Conservation (phyloP, 1,140 invertebrate genomes). For the Ips nitidus region DNA sequence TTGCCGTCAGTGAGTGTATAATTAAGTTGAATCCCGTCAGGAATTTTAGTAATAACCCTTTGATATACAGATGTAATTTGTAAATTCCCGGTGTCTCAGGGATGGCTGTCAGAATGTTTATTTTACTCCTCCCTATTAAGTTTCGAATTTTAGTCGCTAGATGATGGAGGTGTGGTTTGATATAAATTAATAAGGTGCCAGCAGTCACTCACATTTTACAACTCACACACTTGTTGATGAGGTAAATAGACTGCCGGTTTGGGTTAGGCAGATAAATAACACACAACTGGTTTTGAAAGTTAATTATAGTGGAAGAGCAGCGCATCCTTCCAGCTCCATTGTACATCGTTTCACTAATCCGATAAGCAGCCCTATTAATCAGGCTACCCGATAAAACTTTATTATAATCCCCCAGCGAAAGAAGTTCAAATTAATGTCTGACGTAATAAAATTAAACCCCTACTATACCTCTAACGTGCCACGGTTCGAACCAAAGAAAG, state of each 20-base stretch:
- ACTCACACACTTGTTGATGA: too few species aligned
- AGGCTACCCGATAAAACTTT: conserved; percentile 22
- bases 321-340: neutral
- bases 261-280: too few species aligned
- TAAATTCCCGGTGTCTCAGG: conserved; percentile 23
- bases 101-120: conserved; percentile 26
- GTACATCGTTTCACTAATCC: conserved; percentile 19
- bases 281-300: too few species aligned
- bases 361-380: conserved; percentile 25
- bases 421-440: conserved; percentile 27
- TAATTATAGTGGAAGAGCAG: too few species aligned
- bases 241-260: too few species aligned
- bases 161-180: neutral
- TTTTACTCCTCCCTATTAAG: conserved; percentile 26
- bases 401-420: conserved; percentile 16
- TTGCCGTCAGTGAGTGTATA: conserved; percentile 13
- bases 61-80: conserved; percentile 31
- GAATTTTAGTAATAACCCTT: conserved; percentile 27
- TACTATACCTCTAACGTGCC: neutral
- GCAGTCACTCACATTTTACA: too few species aligned
- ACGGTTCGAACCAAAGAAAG: conserved; percentile 10
- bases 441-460: conserved; percentile 25
- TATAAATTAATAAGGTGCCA: too few species aligned
- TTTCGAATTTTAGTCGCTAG: conserved; percentile 17
- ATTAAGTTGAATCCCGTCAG: conserved; percentile 25